Evolutionary conservation across 1,140 invertebrate genomes (phyloP).

Genomic region (Orius laevigatus): DNA sequence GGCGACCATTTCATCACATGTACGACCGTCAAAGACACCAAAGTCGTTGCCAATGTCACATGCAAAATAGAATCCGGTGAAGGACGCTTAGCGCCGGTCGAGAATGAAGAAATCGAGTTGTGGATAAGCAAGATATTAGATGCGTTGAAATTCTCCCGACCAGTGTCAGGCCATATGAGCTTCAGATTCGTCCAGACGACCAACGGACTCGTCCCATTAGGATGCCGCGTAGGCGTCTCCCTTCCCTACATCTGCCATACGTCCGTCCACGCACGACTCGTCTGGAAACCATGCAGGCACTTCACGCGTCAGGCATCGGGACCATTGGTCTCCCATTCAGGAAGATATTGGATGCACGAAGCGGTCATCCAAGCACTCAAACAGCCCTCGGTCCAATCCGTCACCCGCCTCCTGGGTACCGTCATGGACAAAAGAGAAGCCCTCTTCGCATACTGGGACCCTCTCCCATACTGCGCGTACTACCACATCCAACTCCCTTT

Average conservation of each 20-base stretch:
- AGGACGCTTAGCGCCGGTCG: conserved; percentile 48
- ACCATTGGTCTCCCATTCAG: conserved; percentile 29
- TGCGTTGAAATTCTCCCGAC: conserved; percentile 37
- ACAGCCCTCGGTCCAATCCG: conserved; percentile 29
- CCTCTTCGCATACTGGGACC: conserved; percentile 64
- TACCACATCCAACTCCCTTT: conserved; percentile 62
- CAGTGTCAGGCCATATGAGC: conserved; percentile 55
- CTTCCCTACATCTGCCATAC: conserved; percentile 60
- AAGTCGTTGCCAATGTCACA: conserved; percentile 58
- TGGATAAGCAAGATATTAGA: conserved; percentile 57
- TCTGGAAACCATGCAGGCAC: conserved; percentile 43
- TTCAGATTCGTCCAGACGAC: conserved; percentile 43
- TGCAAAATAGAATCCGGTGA: conserved; percentile 49
- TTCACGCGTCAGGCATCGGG: conserved; percentile 37
- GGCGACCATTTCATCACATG: conserved; percentile 60
- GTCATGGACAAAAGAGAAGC: conserved; percentile 56
- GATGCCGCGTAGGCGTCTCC: conserved; percentile 54
- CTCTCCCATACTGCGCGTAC: conserved; percentile 63
- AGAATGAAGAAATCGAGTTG: conserved; percentile 43
- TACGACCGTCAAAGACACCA: conserved; percentile 57
- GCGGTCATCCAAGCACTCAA: conserved; percentile 31
- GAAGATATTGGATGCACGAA: conserved; percentile 34
- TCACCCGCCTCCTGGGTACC: conserved; percentile 40
- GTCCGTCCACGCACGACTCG: conserved; percentile 40
- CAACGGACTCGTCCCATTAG: conserved; percentile 37